Conservation (phyloP, 1,140 invertebrate species). For the Hycleus cichorii region DNA sequence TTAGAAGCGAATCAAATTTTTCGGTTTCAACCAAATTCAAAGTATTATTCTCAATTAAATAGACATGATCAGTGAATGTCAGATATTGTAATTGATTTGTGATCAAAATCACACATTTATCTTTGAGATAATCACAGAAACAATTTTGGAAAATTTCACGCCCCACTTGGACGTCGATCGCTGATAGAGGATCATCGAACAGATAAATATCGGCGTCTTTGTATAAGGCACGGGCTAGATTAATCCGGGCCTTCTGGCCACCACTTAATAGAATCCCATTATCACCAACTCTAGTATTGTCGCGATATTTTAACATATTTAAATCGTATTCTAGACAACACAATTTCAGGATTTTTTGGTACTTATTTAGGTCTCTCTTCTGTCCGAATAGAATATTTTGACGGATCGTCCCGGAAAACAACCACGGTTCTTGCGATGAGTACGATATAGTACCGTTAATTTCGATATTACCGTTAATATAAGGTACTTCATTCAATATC, state of each 20-base stretch:
- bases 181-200: constrained; percentile 53
- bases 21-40: constrained; percentile 35
- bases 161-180: constrained; percentile 55
- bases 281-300: constrained; percentile 72
- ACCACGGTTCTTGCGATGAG: constrained; percentile 54
- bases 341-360: constrained; percentile 52
- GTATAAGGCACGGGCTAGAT: constrained; percentile 74
- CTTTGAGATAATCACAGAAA: constrained; percentile 55
- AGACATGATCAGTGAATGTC: constrained; percentile 60
- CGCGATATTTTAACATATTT: constrained; percentile 56
- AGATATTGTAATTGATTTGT: constrained; percentile 78
- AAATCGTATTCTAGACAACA: constrained; percentile 62
- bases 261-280: constrained; percentile 46
- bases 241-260: constrained; percentile 79
- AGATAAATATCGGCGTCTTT: constrained; percentile 71
- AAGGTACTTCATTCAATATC: constrained; percentile 68
- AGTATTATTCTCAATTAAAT: constrained; percentile 52
- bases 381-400: constrained; percentile 58
- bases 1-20: constrained; percentile 18
- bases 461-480: constrained; percentile 34
- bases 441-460: constrained; percentile 48
- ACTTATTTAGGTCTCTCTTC: constrained; percentile 41
- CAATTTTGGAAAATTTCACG: constrained; percentile 60
- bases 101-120: constrained; percentile 66
- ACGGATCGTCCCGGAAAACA: constrained; percentile 39